These are phyloP conservation scores for Noctua janthe DNA, from an alignment of 2,888 invertebrate genomes.

Conservation along the genomic window DNA sequence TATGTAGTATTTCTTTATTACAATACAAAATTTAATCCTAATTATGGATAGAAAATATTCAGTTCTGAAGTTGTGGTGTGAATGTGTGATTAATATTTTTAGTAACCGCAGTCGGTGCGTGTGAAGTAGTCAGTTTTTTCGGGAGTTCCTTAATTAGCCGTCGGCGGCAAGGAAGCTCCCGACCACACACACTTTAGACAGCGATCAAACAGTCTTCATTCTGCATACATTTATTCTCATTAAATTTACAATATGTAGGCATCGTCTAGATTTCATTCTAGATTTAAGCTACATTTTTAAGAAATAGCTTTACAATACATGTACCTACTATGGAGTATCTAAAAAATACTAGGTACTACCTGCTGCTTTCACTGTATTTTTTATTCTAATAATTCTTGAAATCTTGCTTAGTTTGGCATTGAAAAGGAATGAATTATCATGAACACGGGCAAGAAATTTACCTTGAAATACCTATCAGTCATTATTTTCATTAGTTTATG, in stretches of 20 bases:
- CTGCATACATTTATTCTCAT: not conserved
- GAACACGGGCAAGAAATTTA: not conserved
- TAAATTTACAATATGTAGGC: not conserved
- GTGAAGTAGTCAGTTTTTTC: slow-evolving; percentile 75
- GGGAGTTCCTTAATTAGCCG: slow-evolving; percentile 77
- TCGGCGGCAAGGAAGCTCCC: slow-evolving; percentile 76
- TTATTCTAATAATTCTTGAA: not conserved
- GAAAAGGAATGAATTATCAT: not conserved
- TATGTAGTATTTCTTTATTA: not conserved
- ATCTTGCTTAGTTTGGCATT: not conserved
- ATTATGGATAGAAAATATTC: not conserved
- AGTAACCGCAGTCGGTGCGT: slow-evolving; percentile 54
- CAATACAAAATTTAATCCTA: not conserved
- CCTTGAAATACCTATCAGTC: slow-evolving; percentile 8
- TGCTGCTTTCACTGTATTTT: not conserved
- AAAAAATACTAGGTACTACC: not conserved
- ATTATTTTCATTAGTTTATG: slow-evolving; percentile 31
- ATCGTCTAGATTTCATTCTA: not conserved
- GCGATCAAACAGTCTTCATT: slow-evolving; percentile 69
- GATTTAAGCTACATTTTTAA: not conserved
- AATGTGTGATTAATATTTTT: slow-evolving; percentile 37
- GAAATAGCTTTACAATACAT: not conserved
- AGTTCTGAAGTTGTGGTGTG: slow-evolving; percentile 30
- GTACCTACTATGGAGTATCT: not conserved
- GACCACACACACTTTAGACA: slow-evolving; percentile 82